Conservation (phyloP, 2,113 vertebrate species). For the Pao palembangensis region DNA sequence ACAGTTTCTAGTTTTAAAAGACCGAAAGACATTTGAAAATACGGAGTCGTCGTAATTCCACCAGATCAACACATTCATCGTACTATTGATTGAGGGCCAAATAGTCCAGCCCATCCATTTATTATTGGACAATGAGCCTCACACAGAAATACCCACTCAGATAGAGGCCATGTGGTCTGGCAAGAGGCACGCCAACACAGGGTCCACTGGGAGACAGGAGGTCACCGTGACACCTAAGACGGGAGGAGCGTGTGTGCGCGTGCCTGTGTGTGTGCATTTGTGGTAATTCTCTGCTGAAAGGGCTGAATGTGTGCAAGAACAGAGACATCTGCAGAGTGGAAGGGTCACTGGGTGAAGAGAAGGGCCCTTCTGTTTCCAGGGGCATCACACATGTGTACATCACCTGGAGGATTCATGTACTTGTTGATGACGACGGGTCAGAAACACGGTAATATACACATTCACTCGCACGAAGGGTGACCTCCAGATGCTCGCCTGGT, state of each 20-base stretch:
- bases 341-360: constrained; percentile 49
- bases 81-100: neutral
- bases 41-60: neutral
- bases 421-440: constrained; percentile 11
- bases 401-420: constrained; percentile 24
- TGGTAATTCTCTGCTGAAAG: constrained; percentile 6
- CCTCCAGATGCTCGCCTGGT: too few relatives aligned
- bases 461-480: neutral
- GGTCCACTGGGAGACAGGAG: constrained; percentile 41
- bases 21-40: neutral
- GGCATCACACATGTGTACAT: constrained; percentile 38
- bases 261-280: constrained; percentile 7
- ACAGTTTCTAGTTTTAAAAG: neutral
- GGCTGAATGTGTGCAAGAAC: constrained; percentile 17
- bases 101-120: neutral
- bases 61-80: neutral
- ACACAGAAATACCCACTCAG: constrained; percentile 11
- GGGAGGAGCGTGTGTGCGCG: constrained; percentile 19
- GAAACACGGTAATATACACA: constrained; percentile 9
- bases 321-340: constrained; percentile 38
- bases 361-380: constrained; percentile 32
- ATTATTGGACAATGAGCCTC: constrained; percentile 1
- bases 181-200: constrained; percentile 37
- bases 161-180: constrained; percentile 42
- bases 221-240: constrained; percentile 33